Base-by-base conservation (phyloP, 2,113 vertebrate genomes). In the Daphoenositta chrysoptera region DNA sequence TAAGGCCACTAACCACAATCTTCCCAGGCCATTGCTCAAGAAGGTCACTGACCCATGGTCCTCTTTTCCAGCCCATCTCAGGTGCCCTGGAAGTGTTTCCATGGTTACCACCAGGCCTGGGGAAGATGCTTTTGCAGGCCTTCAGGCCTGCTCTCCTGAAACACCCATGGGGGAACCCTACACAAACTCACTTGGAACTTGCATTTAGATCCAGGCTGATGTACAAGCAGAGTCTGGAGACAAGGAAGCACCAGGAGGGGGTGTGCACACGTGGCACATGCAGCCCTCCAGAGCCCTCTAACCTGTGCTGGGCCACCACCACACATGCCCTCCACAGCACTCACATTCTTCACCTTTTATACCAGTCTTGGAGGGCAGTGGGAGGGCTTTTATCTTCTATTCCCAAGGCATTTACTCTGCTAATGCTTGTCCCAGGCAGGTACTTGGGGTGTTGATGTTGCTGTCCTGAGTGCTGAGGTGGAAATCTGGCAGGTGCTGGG, bases 181-280 rank as follows among this genome's bases (percentile, higher is more conserved):
- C n/a, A 51, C 23, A 64, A 72, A 37, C 35, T 54, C 73, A 4
- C 35, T 12, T 40, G 44, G 40, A 44, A 64, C 19, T 1, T 64
- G 28, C 9, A 5, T 40, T 60, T 79, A 6, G 50, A 53, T 22
- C 30, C 68, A 26, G 54, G 30, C 45, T 68, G 61, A 44, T 0
- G 4, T 17, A 23, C 20, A 27, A 21, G 48, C 40, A 78, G 72
- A 27, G 31, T 11, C 26, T 72, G 54, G 63, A 64, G n/a, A 64
- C 2, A 13, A 53, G 51, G 47, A 61, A 57, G 24, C 1, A 3
- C 12, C 68, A 44, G 65, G 28, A 21, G 19, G 30, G 33, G 1
- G 9, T 19, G 48, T 45, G 50, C 45, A 48, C 22, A 6, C 20
- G 19, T 1, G 0, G 5, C 23, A 11, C 6, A 0, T 1, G 1